Base-by-base conservation (phyloP, 2,797 vertebrate species). In the Glyptemys insculpta region DNA sequence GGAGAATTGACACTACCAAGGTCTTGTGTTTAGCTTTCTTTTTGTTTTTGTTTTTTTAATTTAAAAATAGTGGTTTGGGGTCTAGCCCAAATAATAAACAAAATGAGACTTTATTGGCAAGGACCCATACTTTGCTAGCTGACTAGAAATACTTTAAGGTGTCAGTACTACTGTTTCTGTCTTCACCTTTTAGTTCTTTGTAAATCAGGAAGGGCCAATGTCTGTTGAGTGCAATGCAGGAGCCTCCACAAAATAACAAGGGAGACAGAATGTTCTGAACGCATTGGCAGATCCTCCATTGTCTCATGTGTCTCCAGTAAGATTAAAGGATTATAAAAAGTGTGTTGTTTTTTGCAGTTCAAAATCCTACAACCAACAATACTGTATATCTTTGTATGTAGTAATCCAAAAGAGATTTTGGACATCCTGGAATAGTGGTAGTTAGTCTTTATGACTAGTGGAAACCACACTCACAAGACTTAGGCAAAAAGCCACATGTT, bases 91-190 rank as follows among this genome's bases (percentile, higher is more conserved):
- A 95, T 95, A 92, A 95, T 87, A 88, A 93, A 93, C 68, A 89
- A 93, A 95, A 49, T 54, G 81, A 90, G 37, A 83, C 23, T 95
- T 96, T 87, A 68, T 95, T 96, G 94, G 85, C 74, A 95, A 94
- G 44, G 19, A 37, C 54, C 85, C 56, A 2, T 74, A 76, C 47
- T 19, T 80, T 79, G 85, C 25, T 89, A 92, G 79, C 79, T 94
- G 59, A 54, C 50, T 90, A 91, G 94, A 94, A 85, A 90, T 88
- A 68, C 90, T 59, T 88, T 87, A 81, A 92, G 74, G n/a, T 50
- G n/a, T 72, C 11, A 56, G 41, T 1, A 3, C 5, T 68, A 50
- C 10, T 0, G 0, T 85, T 95, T 94, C 23, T 95, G 34, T 86
- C 74, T 95, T 85, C 27, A 81, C 83, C 76, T 93, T 92, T 79